phyloP scores from a whole-genome alignment of 2,888 invertebrate genomes.

The Neoaliturus tenellus region DNA sequence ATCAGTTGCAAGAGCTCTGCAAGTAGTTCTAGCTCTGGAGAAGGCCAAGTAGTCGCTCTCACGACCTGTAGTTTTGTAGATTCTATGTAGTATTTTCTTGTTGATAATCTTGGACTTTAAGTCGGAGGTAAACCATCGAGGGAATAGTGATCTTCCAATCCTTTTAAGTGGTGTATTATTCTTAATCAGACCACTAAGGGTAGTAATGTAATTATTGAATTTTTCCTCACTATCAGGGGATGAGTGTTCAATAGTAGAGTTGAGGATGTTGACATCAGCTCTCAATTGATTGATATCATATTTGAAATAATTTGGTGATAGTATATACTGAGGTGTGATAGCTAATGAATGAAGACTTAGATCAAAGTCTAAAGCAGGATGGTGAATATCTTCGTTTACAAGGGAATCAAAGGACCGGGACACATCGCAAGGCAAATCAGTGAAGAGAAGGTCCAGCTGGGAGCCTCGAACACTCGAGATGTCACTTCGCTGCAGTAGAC shows the following conservation, averaged over 20 bases:
- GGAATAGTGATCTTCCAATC: not conserved
- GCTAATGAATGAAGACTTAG: not conserved
- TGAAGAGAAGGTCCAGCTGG: not conserved
- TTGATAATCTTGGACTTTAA: not conserved
- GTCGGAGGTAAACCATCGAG: not conserved
- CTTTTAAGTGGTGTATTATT: not conserved
- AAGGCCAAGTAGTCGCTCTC: conserved; percentile 30
- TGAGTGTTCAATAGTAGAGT: not conserved
- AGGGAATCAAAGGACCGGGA: not conserved
- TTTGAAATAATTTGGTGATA: not conserved
- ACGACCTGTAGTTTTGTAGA: not conserved
- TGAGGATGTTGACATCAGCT: not conserved
- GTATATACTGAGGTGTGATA: not conserved
- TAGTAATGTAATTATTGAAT: not conserved
- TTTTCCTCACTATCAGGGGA: not conserved
- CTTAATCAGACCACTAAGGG: not conserved
- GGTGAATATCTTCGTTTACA: not conserved
- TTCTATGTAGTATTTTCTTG: conserved; percentile 14
- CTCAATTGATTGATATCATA: not conserved
- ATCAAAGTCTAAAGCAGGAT: not conserved
- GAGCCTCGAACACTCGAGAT: not conserved
- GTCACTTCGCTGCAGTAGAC: not conserved
- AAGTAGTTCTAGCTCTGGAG: conserved; percentile 21
- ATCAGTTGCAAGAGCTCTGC: not conserved
- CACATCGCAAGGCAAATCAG: not conserved